phyloP scores from a whole-genome alignment of 2,888 invertebrate genomes.

The Hecatera dysodea region DNA sequence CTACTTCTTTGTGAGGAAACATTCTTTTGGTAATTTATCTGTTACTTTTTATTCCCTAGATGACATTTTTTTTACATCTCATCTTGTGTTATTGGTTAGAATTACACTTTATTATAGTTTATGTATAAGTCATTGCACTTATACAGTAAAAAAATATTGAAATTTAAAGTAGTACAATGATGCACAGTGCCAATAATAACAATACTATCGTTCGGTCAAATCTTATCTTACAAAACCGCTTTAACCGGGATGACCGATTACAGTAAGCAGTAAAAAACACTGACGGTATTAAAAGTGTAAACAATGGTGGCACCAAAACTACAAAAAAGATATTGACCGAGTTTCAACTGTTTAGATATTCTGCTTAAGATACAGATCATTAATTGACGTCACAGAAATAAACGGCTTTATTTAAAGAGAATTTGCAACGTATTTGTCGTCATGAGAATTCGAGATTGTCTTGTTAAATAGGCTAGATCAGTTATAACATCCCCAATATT shows the following conservation, averaged over 20 bases:
- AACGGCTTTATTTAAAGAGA: conserved; percentile 13
- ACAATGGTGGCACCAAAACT: conserved; percentile 30
- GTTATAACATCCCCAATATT: neutral
- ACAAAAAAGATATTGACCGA: conserved; percentile 7
- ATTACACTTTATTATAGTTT: neutral
- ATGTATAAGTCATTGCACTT: no score
- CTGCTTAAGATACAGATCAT: conserved; percentile 39
- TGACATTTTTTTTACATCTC: neutral
- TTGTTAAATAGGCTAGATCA: neutral
- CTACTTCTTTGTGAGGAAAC: conserved; percentile 35
- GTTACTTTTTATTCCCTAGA: neutral
- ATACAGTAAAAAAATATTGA: no score
- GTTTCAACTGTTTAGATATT: conserved; percentile 37
- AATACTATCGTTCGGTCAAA: neutral
- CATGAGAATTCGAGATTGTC: neutral
- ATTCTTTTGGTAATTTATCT: neutral
- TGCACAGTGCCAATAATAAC: no score
- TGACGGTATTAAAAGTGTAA: conserved; percentile 12
- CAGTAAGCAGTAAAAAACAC: neutral
- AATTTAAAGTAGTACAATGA: no score
- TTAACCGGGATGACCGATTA: conserved; percentile 1
- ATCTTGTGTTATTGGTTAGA: neutral
- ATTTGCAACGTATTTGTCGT: neutral
- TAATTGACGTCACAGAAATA: conserved; percentile 39
- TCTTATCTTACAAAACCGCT: neutral